Base-by-base conservation (phyloP, 2,888 invertebrate genomes). In the Bellardia pandia region DNA sequence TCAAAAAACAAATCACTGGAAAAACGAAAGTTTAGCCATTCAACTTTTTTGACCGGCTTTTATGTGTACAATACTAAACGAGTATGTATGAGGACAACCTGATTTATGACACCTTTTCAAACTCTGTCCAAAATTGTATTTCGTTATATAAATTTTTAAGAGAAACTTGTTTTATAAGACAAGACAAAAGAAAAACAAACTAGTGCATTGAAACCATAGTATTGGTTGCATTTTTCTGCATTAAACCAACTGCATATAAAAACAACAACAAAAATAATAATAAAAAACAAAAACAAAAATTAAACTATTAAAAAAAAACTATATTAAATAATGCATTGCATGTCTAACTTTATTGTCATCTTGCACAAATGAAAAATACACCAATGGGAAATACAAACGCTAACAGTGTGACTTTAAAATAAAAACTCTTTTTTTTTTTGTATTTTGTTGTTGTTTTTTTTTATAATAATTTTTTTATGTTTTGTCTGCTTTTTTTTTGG, bases 281-380 rank as follows among this genome's bases (percentile, higher is more conserved):
- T n/a, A 30, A 14, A 77, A 11, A 66, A 2, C 0, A 14, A 23
- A n/a, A 48, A 42, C 3, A 14, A 60, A n/a, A 53, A 33, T 33
- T 4, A 79, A 23, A 42, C 30, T 53, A 40, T 45, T 30, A 79
- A 80, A 72, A 74, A 45, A 56, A n/a, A 23, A 23, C 23, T 56
- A 33, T 81, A 75, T 81, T 81, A 81, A 81, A 81, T 81, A 81
- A 81, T 81, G 74, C 74, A 64, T 81, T 75, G 81, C 74, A 81
- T 81, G 81, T 80, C 79, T 75, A 62, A 69, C 69, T 75, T 79
- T 85, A 80, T 85, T 85, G 85, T 85, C 85, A 85, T 80, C 79
- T 85, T 48, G 74, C 37, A 71, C 40, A 40, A 72, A 48, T 48
- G 58, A 56, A 64, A 78, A 40, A 56, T 33, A 69, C 85, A 56